Evolutionary conservation across 2,797 vertebrate species (phyloP).

Genomic region (Balearica regulorum): DNA sequence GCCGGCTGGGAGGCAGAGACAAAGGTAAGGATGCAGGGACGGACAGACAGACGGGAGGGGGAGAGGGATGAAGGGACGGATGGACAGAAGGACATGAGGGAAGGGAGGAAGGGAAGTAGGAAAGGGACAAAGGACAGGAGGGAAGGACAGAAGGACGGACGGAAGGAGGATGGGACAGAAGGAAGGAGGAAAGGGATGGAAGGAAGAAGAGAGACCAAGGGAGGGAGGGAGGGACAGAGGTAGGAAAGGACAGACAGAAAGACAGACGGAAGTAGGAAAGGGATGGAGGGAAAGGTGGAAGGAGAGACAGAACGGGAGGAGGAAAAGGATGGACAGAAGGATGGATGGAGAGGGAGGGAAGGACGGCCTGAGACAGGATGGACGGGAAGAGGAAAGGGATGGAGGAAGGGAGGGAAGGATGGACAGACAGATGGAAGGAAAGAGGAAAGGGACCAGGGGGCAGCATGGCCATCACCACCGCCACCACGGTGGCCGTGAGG

Average conservation of each 20-base stretch:
- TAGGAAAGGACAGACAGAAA: neutral
- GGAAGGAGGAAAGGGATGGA: neutral
- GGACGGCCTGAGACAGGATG: neutral
- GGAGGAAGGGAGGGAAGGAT: neutral
- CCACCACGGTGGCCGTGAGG: neutral
- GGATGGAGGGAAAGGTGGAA: neutral
- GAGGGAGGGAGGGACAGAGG: neutral
- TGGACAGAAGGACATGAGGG: no score
- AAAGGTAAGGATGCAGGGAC: neutral
- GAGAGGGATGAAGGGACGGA: neutral
- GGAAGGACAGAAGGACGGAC: neutral
- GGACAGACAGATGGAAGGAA: neutral
- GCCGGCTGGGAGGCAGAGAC: neutral
- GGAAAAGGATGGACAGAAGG: neutral
- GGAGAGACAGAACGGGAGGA: neutral
- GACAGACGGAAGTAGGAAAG: neutral
- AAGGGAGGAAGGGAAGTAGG: neutral
- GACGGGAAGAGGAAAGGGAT: neutral
- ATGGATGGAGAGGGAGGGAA: neutral
- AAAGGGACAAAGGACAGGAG: neutral
- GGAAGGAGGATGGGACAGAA: neutral
- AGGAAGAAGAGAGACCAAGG: neutral
- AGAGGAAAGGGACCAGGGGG: neutral
- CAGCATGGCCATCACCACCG: neutral
- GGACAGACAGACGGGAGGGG: neutral